phyloP scores from a whole-genome alignment of 2,888 invertebrate species.

The Tigriopus californicus region DNA sequence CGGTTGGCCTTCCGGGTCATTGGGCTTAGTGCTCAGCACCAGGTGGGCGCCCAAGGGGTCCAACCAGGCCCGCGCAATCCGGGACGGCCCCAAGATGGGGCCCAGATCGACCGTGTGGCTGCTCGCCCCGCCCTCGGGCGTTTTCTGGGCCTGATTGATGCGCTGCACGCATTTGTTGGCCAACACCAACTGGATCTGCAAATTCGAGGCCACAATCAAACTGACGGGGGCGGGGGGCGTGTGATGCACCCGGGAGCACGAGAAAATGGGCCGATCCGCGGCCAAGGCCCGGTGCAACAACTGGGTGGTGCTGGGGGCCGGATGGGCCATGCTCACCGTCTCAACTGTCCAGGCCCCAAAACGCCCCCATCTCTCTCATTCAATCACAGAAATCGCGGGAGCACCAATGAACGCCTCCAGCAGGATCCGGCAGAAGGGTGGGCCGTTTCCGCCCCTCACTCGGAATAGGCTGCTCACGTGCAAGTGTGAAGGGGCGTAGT shows the following conservation, averaged over 20 bases:
- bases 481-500: too few relatives aligned
- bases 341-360: too few relatives aligned
- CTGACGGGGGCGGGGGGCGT: conserved; percentile 57
- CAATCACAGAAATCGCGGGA: neutral
- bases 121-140: conserved; percentile 42
- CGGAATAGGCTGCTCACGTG: too few relatives aligned
- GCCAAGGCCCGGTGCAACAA: neutral
- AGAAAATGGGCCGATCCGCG: conserved; percentile 11
- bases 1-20: neutral
- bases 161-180: conserved; percentile 58
- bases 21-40: neutral
- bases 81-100: too few relatives aligned
- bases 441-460: too few relatives aligned
- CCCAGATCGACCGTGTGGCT: neutral
- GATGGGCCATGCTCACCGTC: too few relatives aligned
- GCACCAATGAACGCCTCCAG: too few relatives aligned
- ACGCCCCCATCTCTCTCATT: too few relatives aligned
- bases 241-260: conserved; percentile 44
- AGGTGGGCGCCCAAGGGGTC: neutral
- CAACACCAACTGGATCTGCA: conserved; percentile 63
- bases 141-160: conserved; percentile 56
- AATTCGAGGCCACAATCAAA: conserved; percentile 59
- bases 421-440: too few relatives aligned
- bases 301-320: neutral
- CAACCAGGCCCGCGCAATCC: neutral